These are phyloP conservation scores for Calypte anna DNA, from an alignment of 2,113 vertebrate species.

Conservation along the genomic window DNA sequence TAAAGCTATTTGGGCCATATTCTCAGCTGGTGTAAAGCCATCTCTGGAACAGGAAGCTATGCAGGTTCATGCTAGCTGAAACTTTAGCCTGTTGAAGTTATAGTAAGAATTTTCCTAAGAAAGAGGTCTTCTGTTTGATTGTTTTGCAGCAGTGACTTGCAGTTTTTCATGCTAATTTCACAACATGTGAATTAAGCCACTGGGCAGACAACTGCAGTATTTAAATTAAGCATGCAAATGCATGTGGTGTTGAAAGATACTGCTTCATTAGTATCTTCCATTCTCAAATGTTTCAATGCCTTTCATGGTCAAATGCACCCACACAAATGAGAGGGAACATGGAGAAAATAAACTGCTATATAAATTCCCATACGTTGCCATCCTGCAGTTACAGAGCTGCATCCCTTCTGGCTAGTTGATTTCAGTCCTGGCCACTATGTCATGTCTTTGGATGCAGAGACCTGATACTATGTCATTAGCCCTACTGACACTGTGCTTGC, in stretches of 20 bases:
- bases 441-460: neutral
- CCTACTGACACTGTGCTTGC: neutral
- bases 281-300: conserved; percentile 4
- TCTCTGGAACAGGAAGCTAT: neutral
- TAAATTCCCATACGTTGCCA: neutral
- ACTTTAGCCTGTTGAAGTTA: neutral
- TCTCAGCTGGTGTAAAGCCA: neutral
- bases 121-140: neutral
- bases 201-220: conserved; percentile 35
- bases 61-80: neutral
- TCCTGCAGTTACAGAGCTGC: neutral
- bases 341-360: neutral
- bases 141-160: conserved; percentile 50
- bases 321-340: neutral
- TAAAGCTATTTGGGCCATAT: neutral
- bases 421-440: neutral
- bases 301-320: neutral
- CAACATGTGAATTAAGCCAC: conserved; percentile 44
- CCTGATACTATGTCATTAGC: neutral
- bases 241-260: conserved; percentile 62
- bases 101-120: neutral
- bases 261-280: conserved; percentile 47
- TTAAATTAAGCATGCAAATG: conserved; percentile 67
- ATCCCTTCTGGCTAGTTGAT: neutral
- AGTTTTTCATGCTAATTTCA: conserved; percentile 57